Evolutionary conservation across 2,797 vertebrate genomes (phyloP), one percentile per base, ranked within the genome.

Genomic region (Lagorchestes hirsutus): DNA sequence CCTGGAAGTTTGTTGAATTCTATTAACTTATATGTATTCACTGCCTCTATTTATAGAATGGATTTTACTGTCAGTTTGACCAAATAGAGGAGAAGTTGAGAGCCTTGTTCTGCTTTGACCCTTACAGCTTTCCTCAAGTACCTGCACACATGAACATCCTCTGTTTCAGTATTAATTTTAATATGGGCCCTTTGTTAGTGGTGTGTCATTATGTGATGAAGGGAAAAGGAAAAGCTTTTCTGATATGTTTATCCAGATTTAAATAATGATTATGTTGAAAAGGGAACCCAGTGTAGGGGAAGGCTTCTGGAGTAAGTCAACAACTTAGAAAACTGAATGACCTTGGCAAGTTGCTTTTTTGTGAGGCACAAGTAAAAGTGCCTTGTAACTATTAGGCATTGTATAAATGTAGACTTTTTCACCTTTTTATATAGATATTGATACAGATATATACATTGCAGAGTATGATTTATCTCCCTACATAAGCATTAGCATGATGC

Each of bases 21-120:
- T 90, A 58, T 93, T 4, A 90, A 0, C 40, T 67, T 28, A 14
- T 13, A 34, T 62, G 10, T 16, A 92, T 14, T 4, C 90, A 14
- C 52, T 6, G 93, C 52, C 50, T 94, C 93, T 90, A 24, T 29
- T 93, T 96, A 95, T 95, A 91, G n/a, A 74, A 4, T 92, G 40
- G 8, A 18, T 95, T 95, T 93, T 93, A 92, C 54, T 62, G 95
- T 93, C 57, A 54, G 50, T 93, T 92, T 96, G 94, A 91, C 95
- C 3, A 10, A 1, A 90, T 16, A 93, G 95, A 97, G 67, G 46
- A 50, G 22, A 50, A 3, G 92, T 1, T 93, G 4, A 16, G 13
- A 93, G 0, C 6, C 52, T 2, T 92, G 54, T 34, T 95, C 92
- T 95, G 9, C 34, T 92, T 24, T 95, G 54, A 62, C 31, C 4